phyloP scores from a whole-genome alignment of 2,888 invertebrate genomes.

The Cyclophora punctaria region DNA sequence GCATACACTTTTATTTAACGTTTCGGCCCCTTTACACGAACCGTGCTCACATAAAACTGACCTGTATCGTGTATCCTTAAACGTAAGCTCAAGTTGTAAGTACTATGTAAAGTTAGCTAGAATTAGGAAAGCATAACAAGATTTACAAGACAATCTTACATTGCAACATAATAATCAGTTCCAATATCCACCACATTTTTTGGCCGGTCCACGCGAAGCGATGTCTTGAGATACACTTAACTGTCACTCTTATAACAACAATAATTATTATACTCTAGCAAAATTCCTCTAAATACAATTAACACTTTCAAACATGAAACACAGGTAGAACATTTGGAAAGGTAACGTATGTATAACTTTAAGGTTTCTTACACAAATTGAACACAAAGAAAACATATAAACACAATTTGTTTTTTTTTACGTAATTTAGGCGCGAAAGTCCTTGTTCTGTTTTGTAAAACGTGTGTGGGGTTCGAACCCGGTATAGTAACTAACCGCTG shows the following conservation, averaged over 20 bases:
- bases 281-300: slow-evolving; percentile 14
- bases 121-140: too few relatives aligned
- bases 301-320: slow-evolving; percentile 4
- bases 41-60: too few relatives aligned
- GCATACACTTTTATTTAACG: too few relatives aligned
- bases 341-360: not conserved
- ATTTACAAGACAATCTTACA: slow-evolving; percentile 33
- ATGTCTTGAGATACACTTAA: too few relatives aligned
- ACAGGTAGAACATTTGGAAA: too few relatives aligned
- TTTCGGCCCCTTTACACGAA: too few relatives aligned
- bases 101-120: too few relatives aligned
- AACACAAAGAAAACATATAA: too few relatives aligned
- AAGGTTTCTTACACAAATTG: not conserved
- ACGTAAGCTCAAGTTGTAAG: too few relatives aligned
- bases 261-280: not conserved
- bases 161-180: slow-evolving; percentile 48
- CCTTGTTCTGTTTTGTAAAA: slow-evolving; percentile 21
- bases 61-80: too few relatives aligned
- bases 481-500: slow-evolving; percentile 59
- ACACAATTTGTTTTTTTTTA: too few relatives aligned
- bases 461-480: slow-evolving; percentile 70
- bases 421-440: slow-evolving; percentile 10
- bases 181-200: slow-evolving; percentile 52
- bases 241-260: too few relatives aligned
- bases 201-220: not conserved